These are phyloP conservation scores for Reticulitermes speratus DNA, from an alignment of 1,140 invertebrate genomes.

Conservation along the genomic window DNA sequence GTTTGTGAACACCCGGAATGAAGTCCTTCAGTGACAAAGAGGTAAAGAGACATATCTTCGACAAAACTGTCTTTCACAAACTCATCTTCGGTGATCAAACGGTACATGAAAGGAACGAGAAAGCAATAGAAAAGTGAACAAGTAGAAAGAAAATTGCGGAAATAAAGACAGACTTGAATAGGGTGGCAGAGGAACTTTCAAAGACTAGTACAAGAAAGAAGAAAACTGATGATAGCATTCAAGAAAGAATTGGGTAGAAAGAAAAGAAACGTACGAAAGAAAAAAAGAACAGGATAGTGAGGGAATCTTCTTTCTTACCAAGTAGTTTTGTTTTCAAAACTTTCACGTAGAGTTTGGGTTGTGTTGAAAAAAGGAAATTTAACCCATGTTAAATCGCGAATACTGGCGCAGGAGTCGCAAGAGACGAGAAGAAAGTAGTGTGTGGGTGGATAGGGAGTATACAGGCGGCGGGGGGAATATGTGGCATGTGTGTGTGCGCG, in stretches of 20 bases:
- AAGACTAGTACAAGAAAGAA: background rate
- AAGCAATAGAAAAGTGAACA: background rate
- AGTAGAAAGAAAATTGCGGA: background rate
- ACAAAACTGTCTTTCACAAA: background rate
- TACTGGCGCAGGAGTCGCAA: background rate
- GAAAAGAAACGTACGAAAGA: background rate
- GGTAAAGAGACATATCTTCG: background rate
- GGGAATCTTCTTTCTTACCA: background rate
- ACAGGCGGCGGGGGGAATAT: too few relatives aligned
- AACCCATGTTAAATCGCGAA: background rate
- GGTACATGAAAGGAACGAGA: background rate
- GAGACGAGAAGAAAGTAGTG: background rate
- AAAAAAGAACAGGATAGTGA: background rate
- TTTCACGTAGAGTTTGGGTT: background rate
- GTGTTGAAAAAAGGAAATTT: constrained; percentile 17
- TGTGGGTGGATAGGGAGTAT: too few relatives aligned
- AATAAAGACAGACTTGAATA: background rate
- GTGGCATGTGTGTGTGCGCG: background rate
- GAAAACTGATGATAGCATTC: background rate
- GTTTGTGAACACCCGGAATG: background rate
- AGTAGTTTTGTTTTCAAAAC: background rate
- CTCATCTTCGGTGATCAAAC: constrained; percentile 10
- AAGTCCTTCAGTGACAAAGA: background rate
- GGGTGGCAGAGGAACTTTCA: background rate
- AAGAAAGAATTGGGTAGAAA: background rate